Conservation (phyloP, 2,797 vertebrate species). For the Calcarius lapponicus region DNA sequence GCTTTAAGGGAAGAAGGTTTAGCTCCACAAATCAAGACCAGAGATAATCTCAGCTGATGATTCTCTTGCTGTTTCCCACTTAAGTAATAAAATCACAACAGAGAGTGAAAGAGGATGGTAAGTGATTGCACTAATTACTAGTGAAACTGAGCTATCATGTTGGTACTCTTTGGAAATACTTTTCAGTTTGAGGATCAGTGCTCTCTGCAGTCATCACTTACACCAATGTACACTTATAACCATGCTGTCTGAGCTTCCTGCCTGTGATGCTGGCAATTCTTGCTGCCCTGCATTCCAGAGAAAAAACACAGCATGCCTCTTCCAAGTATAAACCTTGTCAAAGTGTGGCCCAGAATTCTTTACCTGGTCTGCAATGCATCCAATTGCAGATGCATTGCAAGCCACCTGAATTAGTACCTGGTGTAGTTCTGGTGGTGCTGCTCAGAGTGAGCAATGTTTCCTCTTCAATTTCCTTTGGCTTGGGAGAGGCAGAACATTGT, state of each 20-base stretch:
- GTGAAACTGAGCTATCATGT: background rate
- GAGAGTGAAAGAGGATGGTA: background rate
- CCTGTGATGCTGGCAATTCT: background rate
- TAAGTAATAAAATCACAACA: background rate
- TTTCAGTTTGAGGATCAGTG: background rate
- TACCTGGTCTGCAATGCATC: background rate
- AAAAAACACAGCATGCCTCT: background rate
- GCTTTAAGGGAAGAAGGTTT: background rate
- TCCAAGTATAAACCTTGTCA: background rate
- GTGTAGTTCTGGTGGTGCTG: background rate
- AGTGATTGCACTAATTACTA: background rate
- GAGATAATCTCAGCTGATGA: background rate
- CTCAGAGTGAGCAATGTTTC: background rate
- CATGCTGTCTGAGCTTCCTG: background rate
- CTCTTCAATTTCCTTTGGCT: background rate
- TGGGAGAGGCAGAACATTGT: background rate
- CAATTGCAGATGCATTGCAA: background rate
- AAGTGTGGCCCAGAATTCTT: background rate
- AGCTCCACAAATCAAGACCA: background rate
- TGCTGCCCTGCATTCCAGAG: background rate
- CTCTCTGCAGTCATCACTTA: background rate
- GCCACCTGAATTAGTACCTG: background rate
- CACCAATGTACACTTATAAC: fast-evolving
- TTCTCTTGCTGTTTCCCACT: background rate
- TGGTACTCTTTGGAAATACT: background rate